phyloP scores from a whole-genome alignment of 2,888 invertebrate genomes.

The Aspidiotus destructor region DNA sequence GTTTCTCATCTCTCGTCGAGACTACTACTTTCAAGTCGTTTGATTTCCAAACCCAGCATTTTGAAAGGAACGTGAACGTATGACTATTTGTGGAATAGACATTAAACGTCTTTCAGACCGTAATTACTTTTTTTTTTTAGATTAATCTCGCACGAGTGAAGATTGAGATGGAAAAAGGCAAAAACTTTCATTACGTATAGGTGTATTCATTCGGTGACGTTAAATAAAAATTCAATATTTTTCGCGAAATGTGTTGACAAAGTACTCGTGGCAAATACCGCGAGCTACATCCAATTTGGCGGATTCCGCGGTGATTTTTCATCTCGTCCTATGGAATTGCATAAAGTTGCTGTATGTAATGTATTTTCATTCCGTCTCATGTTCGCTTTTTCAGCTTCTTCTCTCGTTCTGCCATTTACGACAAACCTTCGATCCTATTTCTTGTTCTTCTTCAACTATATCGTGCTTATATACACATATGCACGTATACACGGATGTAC shows the following conservation, averaged over 20 bases:
- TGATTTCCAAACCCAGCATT: too few relatives aligned
- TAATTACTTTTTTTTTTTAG: not conserved
- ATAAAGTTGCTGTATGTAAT: too few relatives aligned
- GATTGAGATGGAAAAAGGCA: not conserved
- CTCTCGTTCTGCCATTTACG: not conserved
- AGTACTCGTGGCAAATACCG: conserved; percentile 7
- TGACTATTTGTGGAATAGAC: too few relatives aligned
- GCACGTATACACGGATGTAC: too few relatives aligned
- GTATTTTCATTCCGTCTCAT: not conserved
- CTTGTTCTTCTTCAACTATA: not conserved
- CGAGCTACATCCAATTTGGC: conserved; percentile 10
- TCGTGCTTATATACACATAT: too few relatives aligned
- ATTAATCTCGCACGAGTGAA: conserved; percentile 1
- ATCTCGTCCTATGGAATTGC: not conserved
- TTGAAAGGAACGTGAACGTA: too few relatives aligned
- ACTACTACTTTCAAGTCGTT: too few relatives aligned
- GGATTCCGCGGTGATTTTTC: conserved; percentile 3
- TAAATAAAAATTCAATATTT: conserved; percentile 16
- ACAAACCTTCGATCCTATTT: not conserved
- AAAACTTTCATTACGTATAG: not conserved
- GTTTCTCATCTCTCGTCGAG: too few relatives aligned
- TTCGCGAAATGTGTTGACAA: conserved; percentile 10
- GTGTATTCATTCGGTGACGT: not conserved
- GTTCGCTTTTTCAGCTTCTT: not conserved
- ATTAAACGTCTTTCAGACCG: not conserved